phyloP scores from a whole-genome alignment of 2,113 vertebrate genomes.

The Ceratotherium simum region DNA sequence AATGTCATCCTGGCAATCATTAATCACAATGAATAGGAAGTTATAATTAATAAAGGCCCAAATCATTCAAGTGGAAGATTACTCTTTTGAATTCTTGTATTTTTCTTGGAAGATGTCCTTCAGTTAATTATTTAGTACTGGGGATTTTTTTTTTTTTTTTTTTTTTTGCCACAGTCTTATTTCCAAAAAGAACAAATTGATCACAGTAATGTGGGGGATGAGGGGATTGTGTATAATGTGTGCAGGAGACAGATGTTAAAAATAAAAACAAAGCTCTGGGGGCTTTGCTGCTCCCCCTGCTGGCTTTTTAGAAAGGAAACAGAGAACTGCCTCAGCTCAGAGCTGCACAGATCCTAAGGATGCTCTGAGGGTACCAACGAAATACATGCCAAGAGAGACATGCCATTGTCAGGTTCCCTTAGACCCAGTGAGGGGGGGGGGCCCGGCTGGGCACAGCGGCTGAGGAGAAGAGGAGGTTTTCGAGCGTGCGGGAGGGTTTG shows the following conservation, averaged over 20 bases:
- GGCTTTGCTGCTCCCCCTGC: constrained; percentile 49
- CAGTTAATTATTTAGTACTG: constrained; percentile 81
- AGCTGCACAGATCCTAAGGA: background rate
- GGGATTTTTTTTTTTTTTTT: background rate
- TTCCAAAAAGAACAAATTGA: constrained; percentile 72
- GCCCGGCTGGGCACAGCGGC: fast-evolving
- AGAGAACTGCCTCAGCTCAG: background rate
- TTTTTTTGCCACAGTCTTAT: constrained; percentile 1
- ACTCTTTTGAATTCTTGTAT: constrained; percentile 79
- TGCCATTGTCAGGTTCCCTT: background rate
- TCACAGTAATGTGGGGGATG: constrained; percentile 35
- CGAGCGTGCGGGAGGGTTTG: background rate
- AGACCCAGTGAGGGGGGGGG: fast-evolving
- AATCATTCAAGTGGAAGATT: constrained; percentile 81
- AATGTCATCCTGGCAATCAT: constrained; percentile 78
- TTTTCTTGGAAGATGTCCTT: constrained; percentile 82
- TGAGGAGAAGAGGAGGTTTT: background rate
- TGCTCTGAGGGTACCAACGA: background rate
- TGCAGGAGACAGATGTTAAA: constrained; percentile 26
- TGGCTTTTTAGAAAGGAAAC: constrained; percentile 21
- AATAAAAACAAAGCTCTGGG: constrained; percentile 45
- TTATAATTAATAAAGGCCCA: constrained; percentile 80
- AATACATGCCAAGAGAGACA: background rate
- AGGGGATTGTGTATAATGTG: constrained; percentile 6
- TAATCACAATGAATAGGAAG: constrained; percentile 80